A percentile compares a stretch with the other conserved stretches of the same genome.
Evolutionary conservation across 2,113 vertebrate species (phyloP).

Genomic region (Okapia johnstoni): DNA sequence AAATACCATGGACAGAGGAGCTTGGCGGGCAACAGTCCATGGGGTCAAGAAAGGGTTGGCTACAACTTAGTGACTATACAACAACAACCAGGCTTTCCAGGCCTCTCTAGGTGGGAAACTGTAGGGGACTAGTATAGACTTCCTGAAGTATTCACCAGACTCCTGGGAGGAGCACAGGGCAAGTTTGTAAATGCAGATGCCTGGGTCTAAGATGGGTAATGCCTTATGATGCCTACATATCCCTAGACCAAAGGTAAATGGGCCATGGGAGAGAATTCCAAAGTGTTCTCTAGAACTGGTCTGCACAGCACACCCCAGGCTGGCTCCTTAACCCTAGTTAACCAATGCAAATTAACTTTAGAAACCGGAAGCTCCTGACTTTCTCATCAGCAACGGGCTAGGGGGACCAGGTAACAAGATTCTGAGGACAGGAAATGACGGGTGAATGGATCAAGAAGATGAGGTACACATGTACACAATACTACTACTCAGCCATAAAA

Average conservation of each 20-base stretch:
- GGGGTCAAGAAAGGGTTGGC: background rate
- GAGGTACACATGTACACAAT: too few relatives aligned
- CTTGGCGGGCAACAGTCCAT: background rate
- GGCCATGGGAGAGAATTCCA: background rate
- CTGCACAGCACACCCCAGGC: background rate
- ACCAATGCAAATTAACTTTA: background rate
- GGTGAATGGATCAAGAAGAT: background rate
- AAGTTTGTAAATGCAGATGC: background rate
- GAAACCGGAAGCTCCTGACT: background rate
- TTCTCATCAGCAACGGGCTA: background rate
- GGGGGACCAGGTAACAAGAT: background rate
- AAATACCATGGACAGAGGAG: background rate
- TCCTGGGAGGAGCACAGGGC: background rate
- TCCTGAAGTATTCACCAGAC: background rate
- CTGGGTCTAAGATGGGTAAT: background rate
- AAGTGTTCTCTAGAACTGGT: background rate
- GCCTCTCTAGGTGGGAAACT: background rate
- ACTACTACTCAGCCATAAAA: background rate
- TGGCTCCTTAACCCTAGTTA: background rate
- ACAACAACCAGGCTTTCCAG: background rate
- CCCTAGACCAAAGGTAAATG: background rate
- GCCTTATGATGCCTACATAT: background rate
- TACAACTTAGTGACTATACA: background rate
- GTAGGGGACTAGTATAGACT: background rate
- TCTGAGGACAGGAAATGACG: background rate